These are phyloP conservation scores for Grantiella picta DNA, from an alignment of 2,113 vertebrate genomes.

Conservation along the genomic window DNA sequence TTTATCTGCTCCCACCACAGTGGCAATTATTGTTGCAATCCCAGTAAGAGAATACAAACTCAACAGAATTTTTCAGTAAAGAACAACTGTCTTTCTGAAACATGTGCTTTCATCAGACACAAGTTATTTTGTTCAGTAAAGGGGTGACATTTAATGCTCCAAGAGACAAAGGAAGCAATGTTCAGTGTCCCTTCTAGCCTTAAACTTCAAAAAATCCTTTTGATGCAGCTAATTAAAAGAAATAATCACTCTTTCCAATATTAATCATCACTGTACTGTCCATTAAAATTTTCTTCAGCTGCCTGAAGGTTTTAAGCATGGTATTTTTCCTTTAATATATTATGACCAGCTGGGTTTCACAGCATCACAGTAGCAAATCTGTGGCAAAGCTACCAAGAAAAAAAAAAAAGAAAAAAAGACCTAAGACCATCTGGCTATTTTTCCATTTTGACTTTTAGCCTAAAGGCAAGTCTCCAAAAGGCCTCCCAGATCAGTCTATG, in stretches of 20 bases:
- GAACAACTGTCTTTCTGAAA: slow-evolving; percentile 31
- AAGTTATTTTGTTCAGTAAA: slow-evolving; percentile 38
- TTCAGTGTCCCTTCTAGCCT: background rate
- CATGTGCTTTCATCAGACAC: slow-evolving; percentile 19
- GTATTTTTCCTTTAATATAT: background rate
- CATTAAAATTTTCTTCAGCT: slow-evolving; percentile 3
- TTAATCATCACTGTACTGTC: background rate
- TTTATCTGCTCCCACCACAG: slow-evolving; percentile 5
- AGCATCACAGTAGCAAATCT: background rate
- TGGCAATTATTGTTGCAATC: slow-evolving; percentile 23
- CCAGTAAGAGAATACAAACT: slow-evolving; percentile 29
- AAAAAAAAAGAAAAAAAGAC: background rate
- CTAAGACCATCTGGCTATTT: background rate
- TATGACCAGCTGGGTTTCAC: slow-evolving; percentile 17
- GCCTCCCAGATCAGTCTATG: background rate
- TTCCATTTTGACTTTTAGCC: background rate
- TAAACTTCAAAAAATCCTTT: slow-evolving; percentile 39
- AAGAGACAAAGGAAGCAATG: slow-evolving; percentile 42
- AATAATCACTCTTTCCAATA: background rate
- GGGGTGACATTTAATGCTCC: background rate
- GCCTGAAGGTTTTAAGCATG: background rate
- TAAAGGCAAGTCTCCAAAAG: background rate
- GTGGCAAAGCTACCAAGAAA: background rate
- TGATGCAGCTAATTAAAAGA: slow-evolving; percentile 2
- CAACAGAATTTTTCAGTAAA: slow-evolving; percentile 9